These are phyloP conservation scores for Phytoseiulus persimilis DNA, from an alignment of 2,888 invertebrate species.

Conservation along the genomic window DNA sequence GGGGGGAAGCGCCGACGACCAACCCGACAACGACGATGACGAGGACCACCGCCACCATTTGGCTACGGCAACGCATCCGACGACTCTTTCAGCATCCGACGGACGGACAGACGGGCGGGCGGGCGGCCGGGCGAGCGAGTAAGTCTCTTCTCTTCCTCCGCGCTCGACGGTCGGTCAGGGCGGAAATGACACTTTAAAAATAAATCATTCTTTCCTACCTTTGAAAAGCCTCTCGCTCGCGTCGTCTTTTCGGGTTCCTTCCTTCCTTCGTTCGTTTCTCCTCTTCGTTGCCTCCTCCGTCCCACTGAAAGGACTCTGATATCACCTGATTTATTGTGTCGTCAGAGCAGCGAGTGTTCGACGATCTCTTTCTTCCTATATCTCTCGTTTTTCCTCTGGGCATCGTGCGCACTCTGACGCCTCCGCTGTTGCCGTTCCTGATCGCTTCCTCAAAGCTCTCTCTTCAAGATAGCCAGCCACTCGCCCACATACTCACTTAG, in stretches of 20 bases:
- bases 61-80: neutral
- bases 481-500: neutral
- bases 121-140: neutral
- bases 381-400: neutral
- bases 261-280: neutral
- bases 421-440: neutral
- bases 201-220: neutral
- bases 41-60: neutral
- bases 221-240: neutral
- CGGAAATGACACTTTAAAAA: slow-evolving; percentile 5
- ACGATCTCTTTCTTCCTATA: neutral
- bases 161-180: neutral
- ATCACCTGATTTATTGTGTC: neutral
- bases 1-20: neutral
- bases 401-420: neutral
- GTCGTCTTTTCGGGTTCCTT: neutral
- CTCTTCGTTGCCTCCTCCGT: neutral
- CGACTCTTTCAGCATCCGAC: neutral
- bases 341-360: slow-evolving; percentile 5
- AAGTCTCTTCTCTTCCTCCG: neutral
- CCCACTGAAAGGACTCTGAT: neutral
- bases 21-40: neutral
- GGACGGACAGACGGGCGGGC: no score
- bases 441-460: neutral
- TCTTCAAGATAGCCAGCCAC: neutral